Base-by-base conservation (phyloP, 2,888 invertebrate genomes). In the Melangyna quadrimaculata region DNA sequence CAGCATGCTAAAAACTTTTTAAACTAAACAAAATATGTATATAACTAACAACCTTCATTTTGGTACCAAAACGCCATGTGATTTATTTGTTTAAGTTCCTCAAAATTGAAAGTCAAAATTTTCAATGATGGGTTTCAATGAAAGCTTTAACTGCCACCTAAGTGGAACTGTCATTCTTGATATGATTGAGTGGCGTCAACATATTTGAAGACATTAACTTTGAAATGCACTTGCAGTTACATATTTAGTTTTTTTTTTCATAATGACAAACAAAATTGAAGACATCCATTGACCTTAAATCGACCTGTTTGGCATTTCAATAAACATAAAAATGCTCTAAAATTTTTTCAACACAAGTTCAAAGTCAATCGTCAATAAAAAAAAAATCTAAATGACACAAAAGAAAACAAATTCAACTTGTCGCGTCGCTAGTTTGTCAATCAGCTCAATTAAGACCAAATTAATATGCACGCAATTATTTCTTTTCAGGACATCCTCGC, bases 401-500 rank as follows among this genome's bases (percentile, higher is more conserved):
- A 24, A 8, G 1, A 35, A 70, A 75, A 45, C 14, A 19, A 65
- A 27, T 12, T 17, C 37, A 51, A 71, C 27, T 45, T 29, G 48
- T 3, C 17, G 24, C 19, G 12, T 1, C 5, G 22, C 12, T 3
- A 17, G 53, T 22, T 45, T 51, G 75, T 55, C 71, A 80, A 84
- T 84, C 75, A 69, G 71, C 35, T 53, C 72, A 84, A 80, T 84
- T 43, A 40, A 79, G 29, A 35, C 19, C 8, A 59, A 84, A 79
- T 84, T 72, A 72, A 75, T 80, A 37, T 84, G 71, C 63, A 74
- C n/a, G n/a, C 17, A 59, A 57, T 40, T 51, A 32, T 22, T 29
- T 10, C n/a, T 37, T 84, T 80, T 69, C 69, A 72, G 84, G 75
- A 80, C 80, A 84, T 80, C 75, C 84, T 84, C 75, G 84, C 80